Base-by-base conservation (phyloP, 2,888 invertebrate species). In the Campaea margaritaria region DNA sequence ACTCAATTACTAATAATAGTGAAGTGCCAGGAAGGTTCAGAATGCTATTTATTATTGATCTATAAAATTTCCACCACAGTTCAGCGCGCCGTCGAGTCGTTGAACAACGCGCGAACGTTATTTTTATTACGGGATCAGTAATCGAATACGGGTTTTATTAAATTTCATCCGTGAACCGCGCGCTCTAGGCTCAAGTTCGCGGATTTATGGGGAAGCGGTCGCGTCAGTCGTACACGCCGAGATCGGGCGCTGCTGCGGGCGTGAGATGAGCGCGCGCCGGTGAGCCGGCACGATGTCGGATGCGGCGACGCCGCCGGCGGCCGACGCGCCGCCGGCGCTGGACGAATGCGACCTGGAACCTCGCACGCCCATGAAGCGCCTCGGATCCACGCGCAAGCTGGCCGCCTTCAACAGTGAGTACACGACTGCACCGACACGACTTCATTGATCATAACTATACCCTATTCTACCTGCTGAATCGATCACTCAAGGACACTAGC, bases 221-320 rank as follows among this genome's bases (percentile, higher is more conserved):
- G 36, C 36, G 36, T 36, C n/a, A 14, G 5, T 39, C 4, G 39
- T 7, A 13, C 14, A 7, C 12, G n/a, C 12, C 36, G 36, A 12
- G n/a, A 12, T 1, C 12, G 12, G 1, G 4, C 0, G n/a, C 39
- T 2, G 39, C 39, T 8, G 1, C 31, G 39, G 14, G 14, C 13
- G 39, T 53, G 41, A 49, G 53, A 49, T 53, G 48, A 21, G 11
- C 12, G 16, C 8, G 21, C 8, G 41, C 11, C 15, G 45, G 57
- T 57, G 50, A 57, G 14, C 7, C n/a, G 82, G 75, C 60, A 78
- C 81, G n/a, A 51, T 59, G 59, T 54, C 98, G 97, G 93, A 12
- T 57, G 78, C 82, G 39, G 74, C 98, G 13, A 94, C 95, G 69
- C 98, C 99, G 86, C 98, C 99, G 10, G 97, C 97, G 97, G 94